Evolutionary conservation across 2,888 invertebrate genomes (phyloP), one percentile per base, ranked within the genome.

Genomic region (Parasteatoda lunata): DNA sequence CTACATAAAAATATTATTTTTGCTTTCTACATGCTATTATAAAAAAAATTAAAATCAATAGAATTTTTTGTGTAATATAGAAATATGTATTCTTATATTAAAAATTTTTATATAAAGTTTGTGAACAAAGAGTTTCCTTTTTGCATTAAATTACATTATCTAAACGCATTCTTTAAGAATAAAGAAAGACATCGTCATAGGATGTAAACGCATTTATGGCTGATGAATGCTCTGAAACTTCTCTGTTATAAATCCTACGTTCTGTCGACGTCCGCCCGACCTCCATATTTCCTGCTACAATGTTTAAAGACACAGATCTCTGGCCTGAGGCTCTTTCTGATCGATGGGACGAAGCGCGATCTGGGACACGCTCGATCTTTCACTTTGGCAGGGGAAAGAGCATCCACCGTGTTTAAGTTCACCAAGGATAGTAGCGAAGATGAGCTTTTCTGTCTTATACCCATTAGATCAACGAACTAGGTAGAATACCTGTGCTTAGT

Each of bases 191-290:
- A 59, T 49, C 65, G 59, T 45, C 30, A 11, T 76, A 68, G 64
- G 79, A 84, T 75, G 79, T 78, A 84, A 84, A 69, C 79, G 64
- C 78, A 79, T 84, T 70, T 84, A 69, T 79, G 52, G 84, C 84
- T 84, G 84, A 84, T 84, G 79, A 79, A 84, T 84, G 84, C 70
- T 45, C 54, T 70, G 7, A 45, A 54, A 75, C 9, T 59, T 66
- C 30, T 45, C 68, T n/a, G 84, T 76, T 85, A 85, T 85, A 85
- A 85, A 85, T 85, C 80, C 85, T 59, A 75, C 49, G 45, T 45
- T 80, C 85, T 80, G 79, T 85, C 80, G 79, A 76, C 85, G 85
- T 77, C 71, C 80, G 78, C 85, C 80, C 75, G 75, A 84, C 84
- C 59, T 84, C 79, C 79, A 84, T 84, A 84, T 84, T 84, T 84